phyloP scores from a whole-genome alignment of 2,113 vertebrate species.

The Polypterus senegalus region DNA sequence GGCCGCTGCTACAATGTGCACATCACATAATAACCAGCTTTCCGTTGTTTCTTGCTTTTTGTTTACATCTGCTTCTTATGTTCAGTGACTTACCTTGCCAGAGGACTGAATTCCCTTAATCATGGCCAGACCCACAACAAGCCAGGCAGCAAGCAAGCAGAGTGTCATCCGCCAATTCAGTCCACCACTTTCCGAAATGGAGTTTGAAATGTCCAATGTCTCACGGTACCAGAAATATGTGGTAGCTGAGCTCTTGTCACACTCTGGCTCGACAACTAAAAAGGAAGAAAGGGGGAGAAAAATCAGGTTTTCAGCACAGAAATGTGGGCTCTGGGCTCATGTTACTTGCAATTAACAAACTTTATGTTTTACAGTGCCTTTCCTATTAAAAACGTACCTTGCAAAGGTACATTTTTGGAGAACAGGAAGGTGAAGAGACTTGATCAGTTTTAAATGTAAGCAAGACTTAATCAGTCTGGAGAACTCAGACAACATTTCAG shows the following conservation, averaged over 20 bases:
- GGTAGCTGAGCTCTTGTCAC: slow-evolving; percentile 91
- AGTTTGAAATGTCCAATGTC: slow-evolving; percentile 84
- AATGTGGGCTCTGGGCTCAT: no score
- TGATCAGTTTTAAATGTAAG: no score
- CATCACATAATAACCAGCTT: no score
- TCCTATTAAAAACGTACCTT: no score
- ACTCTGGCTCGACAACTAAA: slow-evolving; percentile 79
- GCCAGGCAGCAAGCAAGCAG: slow-evolving; percentile 82
- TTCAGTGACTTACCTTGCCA: slow-evolving; percentile 66
- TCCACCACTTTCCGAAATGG: slow-evolving; percentile 79
- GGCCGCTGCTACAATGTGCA: no score
- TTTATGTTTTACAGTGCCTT: no score
- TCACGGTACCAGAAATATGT: slow-evolving; percentile 98
- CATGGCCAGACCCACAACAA: slow-evolving; percentile 82
- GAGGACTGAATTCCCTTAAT: slow-evolving; percentile 97
- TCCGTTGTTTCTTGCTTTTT: no score
- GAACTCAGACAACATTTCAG: no score
- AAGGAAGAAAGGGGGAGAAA: not conserved
- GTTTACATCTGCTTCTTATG: not conserved
- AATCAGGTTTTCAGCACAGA: not conserved
- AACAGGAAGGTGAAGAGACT: no score
- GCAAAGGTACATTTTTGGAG: no score
- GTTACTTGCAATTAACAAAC: no score
- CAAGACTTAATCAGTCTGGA: no score
- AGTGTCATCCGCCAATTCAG: slow-evolving; percentile 96